Percentiles rank a stretch among this genome's conserved stretches.
phyloP scores from a whole-genome alignment of 2,113 vertebrate species.

The Andinoacara biseriatus region DNA sequence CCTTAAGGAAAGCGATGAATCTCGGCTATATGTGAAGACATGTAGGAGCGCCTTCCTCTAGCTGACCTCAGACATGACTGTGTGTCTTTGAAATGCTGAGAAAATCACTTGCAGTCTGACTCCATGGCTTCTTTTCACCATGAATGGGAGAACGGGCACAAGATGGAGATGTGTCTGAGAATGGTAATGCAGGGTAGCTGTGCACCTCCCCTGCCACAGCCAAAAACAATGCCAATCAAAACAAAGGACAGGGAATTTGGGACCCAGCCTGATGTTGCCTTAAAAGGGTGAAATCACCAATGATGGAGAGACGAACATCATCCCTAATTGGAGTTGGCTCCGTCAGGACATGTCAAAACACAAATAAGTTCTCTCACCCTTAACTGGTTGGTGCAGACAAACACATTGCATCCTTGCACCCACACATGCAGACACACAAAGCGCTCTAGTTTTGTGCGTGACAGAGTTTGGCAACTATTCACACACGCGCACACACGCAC shows the following conservation, averaged over 20 bases:
- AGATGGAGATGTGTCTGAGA: constrained; percentile 53
- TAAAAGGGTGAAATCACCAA: constrained; percentile 59
- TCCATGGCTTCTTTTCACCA: constrained; percentile 35
- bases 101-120: constrained; percentile 57
- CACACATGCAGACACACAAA: not conserved
- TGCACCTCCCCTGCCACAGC: constrained; percentile 54
- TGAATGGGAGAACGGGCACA: constrained; percentile 29
- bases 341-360: constrained; percentile 17
- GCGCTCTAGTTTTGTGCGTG: not conserved
- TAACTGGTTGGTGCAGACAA: constrained; percentile 16
- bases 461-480: constrained; percentile 17
- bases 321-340: constrained; percentile 17
- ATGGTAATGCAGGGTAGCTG: constrained; percentile 57
- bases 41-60: constrained; percentile 27
- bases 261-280: constrained; percentile 44
- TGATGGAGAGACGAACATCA: constrained; percentile 44
- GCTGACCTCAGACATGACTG: constrained; percentile 64
- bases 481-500: constrained; percentile 18
- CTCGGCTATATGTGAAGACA: constrained; percentile 27
- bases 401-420: not conserved
- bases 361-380: constrained; percentile 8
- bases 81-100: constrained; percentile 51
- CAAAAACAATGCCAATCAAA: constrained; percentile 50
- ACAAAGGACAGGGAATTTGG: constrained; percentile 53
- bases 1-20: constrained; percentile 37